Evolutionary conservation across 1,140 invertebrate species (phyloP), one percentile per base, ranked within the genome.

Genomic region (Anastatus disparis): DNA sequence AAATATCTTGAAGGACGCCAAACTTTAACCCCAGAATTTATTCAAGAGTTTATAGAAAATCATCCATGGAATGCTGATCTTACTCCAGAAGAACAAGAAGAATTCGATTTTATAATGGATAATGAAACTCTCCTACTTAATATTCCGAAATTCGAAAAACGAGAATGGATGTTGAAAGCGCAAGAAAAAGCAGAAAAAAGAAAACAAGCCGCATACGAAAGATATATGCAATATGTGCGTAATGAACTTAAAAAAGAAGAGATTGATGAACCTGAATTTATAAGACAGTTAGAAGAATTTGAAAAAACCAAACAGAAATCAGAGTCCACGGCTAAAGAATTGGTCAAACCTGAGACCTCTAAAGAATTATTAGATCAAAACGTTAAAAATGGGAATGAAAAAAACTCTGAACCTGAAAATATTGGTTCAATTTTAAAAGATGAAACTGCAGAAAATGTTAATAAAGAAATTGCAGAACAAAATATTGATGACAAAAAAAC

Each of bases 31-130:
- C 27, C 53, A 22, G 55, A 61, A 17, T 65, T 71, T 52, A 44
- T 59, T 9, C 20, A 20, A 20, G 10, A 65, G 2, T 71, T 71
- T 31, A 61, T 71, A 38, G 62, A 71, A 42, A 61, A 22, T 61
- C 70, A 71, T 31, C 62, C 62, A 10, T 71, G 70, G 70, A 65
- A 66, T 61, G 35, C 35, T 55, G 70, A 71, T 53, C 55, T 71
- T 24, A 71, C 62, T 22, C 42, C 44, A 35, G 24, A 65, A 61
- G 70, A 71, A 61, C 42, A 71, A 61, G 70, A 71, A 52, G 70
- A 71, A 44, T 66, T 64, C 48, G 55, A 65, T 38, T 71, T 17
- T 26, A 66, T 71, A 12, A 59, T 71, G 44, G 3, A 55, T 31
- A 40, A 59, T 61, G 2, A 61, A 6, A 71, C 53, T 9, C 35